A percentile compares a stretch with the other conserved stretches of the same genome.
These are phyloP conservation scores for Ecliptopera silaceata DNA, from an alignment of 2,888 invertebrate genomes.

Conservation along the genomic window DNA sequence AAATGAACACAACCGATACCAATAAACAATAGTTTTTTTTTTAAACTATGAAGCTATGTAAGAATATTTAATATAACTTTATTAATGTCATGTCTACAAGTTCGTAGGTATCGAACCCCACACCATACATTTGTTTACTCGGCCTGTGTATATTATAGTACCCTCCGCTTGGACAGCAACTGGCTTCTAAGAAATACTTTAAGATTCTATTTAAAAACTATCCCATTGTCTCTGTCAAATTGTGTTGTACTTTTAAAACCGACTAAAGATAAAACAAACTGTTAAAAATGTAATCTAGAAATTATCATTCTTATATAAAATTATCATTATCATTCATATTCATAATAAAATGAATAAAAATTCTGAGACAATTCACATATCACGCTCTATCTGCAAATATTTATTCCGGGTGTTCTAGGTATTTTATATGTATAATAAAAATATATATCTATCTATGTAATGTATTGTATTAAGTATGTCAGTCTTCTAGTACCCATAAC, in stretches of 20 bases:
- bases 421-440: too few relatives aligned
- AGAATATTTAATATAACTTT: background rate
- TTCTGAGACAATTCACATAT: too few relatives aligned
- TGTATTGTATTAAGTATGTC: too few relatives aligned
- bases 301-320: too few relatives aligned
- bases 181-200: constrained; percentile 68
- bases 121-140: constrained; percentile 61
- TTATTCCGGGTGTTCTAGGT: too few relatives aligned
- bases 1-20: background rate
- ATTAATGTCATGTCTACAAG: constrained; percentile 39
- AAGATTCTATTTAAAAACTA: constrained; percentile 49
- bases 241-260: background rate
- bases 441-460: too few relatives aligned
- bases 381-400: too few relatives aligned
- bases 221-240: constrained; percentile 36
- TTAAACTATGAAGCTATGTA: background rate
- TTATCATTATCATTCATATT: too few relatives aligned
- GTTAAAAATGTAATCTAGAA: too few relatives aligned
- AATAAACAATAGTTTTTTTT: background rate
- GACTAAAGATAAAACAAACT: too few relatives aligned
- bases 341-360: too few relatives aligned
- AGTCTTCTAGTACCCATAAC: too few relatives aligned
- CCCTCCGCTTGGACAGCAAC: constrained; percentile 60
- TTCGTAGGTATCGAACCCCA: constrained; percentile 8
- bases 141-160: constrained; percentile 67